Conservation (phyloP, 2,113 vertebrate species). For the Leptodactylus fuscus region DNA sequence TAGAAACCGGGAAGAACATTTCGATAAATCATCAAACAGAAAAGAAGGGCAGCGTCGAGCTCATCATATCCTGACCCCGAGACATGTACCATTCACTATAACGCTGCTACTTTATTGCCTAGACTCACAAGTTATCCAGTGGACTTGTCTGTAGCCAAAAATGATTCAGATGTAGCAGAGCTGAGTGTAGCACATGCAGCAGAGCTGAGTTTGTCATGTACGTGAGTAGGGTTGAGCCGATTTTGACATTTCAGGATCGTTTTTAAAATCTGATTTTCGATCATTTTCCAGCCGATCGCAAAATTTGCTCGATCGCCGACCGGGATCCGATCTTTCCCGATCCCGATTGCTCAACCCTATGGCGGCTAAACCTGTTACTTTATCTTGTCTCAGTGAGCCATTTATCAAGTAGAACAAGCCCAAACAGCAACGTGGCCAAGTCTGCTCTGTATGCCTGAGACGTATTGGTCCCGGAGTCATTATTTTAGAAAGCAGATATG, state of each 20-base stretch:
- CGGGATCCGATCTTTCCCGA: too few relatives aligned
- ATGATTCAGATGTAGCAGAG: neutral
- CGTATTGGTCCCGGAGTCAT: neutral
- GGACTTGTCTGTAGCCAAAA: neutral
- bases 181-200: neutral
- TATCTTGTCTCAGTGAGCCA: neutral
- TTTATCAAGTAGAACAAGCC: neutral
- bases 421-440: neutral
- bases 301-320: too few relatives aligned
- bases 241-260: too few relatives aligned
- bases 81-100: conserved; percentile 15
- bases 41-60: neutral
- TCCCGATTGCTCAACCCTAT: too few relatives aligned
- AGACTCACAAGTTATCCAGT: neutral
- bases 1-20: conserved; percentile 12
- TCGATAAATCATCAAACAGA: conserved; percentile 33
- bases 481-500: neutral
- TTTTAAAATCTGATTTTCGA: too few relatives aligned
- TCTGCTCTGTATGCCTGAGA: neutral
- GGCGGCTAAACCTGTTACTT: neutral
- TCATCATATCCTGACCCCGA: conserved; percentile 5
- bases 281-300: too few relatives aligned
- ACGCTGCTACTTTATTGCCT: neutral
- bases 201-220: neutral
- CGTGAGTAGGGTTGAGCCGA: too few relatives aligned